Evolutionary conservation across 1,140 invertebrate species (phyloP).

Genomic region (Popillia japonica): DNA sequence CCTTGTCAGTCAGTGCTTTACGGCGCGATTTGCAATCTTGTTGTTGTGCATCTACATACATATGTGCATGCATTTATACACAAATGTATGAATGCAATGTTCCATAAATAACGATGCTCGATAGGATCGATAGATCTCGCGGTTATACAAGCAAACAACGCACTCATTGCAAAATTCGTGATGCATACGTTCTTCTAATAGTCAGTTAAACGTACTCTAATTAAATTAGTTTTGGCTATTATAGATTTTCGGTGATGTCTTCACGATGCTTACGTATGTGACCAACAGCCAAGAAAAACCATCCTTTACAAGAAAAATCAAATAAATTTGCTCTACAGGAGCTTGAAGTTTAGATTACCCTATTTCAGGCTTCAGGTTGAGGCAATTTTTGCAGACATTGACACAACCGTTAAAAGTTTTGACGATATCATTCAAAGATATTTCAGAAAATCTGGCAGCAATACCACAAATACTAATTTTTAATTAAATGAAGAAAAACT

Average conservation of each 20-base stretch:
- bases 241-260: not conserved
- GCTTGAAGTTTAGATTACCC: no score
- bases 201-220: not conserved
- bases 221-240: not conserved
- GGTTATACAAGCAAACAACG: conserved; percentile 9
- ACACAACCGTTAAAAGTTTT: no score
- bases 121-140: conserved; percentile 8
- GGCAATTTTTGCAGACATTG: no score
- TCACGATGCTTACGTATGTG: not conserved
- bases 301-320: no score
- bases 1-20: conserved; percentile 1
- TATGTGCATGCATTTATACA: not conserved
- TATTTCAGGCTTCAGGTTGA: no score
- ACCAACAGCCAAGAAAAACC: no score
- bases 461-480: no score
- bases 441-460: no score
- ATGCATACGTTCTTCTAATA: not conserved
- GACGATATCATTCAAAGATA: no score
- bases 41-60: not conserved
- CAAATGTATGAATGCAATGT: not conserved
- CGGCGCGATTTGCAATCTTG: conserved; percentile 3
- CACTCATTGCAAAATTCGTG: not conserved
- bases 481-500: no score
- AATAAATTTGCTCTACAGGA: no score
- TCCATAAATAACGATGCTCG: not conserved